Evolutionary conservation across 2,797 vertebrate genomes (phyloP), one percentile per base, ranked within the genome.

Genomic region (Hoplostethus mediterraneus): DNA sequence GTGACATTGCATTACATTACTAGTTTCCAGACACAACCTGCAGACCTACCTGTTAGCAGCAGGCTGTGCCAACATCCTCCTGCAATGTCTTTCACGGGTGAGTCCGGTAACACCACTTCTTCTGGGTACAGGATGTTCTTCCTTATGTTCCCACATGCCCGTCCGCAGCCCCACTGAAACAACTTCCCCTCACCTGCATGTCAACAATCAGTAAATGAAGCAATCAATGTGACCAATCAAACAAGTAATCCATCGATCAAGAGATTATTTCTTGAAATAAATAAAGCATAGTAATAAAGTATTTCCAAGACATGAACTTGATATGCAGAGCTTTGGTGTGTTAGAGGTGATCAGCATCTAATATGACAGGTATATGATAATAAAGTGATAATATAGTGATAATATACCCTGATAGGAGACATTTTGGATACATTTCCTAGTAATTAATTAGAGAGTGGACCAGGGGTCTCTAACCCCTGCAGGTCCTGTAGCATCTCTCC

Each of bases 131-230:
- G 67, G 78, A 93, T 69, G 83, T 89, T 83, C 47, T 63, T 68
- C 55, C 75, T 73, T 42, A 45, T 40, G 62, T 86, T 84, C 40
- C 83, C 87, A 70, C 81, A 89, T 6, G 82, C 68, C 0, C 62
- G 65, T 56, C 86, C 88, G 70, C 77, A 87, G 71, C 81, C 82
- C 86, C 87, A 89, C 73, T 87, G 83, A 72, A 84, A 90, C 85
- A 88, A 40, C 61, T 71, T 82, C 74, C 83, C 79, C 6, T 90
- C 87, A 82, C 79, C 85, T 89, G 68, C 33, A 42, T 47, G 57
- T 47, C 28, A 81, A 68, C 61, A 57, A 40, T 10, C 40, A 60
- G 31, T 0, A 40, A 25, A 58, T 67, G 53, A 44, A 53, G 62
- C 52, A 65, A 53, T 36, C 0, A 36, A 17, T 25, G 40, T 10